These are phyloP conservation scores for Torymus aiolomorphi DNA, from an alignment of 2,888 invertebrate genomes.

Conservation along the genomic window DNA sequence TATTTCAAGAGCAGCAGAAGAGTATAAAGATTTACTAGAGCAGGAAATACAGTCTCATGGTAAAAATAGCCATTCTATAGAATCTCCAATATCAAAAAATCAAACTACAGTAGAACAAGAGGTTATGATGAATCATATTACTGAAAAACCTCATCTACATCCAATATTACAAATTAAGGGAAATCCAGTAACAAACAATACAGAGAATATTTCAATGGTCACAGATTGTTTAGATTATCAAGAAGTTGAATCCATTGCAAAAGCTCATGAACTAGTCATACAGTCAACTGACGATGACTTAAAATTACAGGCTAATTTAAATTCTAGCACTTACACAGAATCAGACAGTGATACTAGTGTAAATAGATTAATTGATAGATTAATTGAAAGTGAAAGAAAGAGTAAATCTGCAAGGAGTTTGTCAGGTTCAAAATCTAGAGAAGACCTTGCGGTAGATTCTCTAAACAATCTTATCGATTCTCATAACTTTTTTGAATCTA, in stretches of 20 bases:
- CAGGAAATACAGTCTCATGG: too few species aligned
- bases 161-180: neutral
- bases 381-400: conserved; percentile 49
- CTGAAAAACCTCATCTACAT: neutral
- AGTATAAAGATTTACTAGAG: neutral
- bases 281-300: neutral
- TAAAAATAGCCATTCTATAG: neutral
- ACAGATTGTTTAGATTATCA: neutral
- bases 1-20: conserved; percentile 28
- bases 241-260: neutral
- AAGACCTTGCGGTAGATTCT: conserved; percentile 30
- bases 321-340: conserved; percentile 18
- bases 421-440: conserved; percentile 26
- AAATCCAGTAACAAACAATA: neutral
- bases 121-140: too few species aligned
- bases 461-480: conserved; percentile 27
- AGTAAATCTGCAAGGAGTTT: conserved; percentile 31
- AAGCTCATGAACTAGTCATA: neutral
- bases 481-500: conserved; percentile 43
- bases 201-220: neutral
- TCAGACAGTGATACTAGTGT: conserved; percentile 60
- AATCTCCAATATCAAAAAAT: neutral
- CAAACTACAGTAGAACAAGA: neutral
- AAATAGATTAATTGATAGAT: conserved; percentile 48
- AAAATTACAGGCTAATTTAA: conserved; percentile 17